Evolutionary conservation across 2,113 vertebrate genomes (phyloP), one percentile per base, ranked within the genome.

Genomic region (Himantopus leucocephalus): DNA sequence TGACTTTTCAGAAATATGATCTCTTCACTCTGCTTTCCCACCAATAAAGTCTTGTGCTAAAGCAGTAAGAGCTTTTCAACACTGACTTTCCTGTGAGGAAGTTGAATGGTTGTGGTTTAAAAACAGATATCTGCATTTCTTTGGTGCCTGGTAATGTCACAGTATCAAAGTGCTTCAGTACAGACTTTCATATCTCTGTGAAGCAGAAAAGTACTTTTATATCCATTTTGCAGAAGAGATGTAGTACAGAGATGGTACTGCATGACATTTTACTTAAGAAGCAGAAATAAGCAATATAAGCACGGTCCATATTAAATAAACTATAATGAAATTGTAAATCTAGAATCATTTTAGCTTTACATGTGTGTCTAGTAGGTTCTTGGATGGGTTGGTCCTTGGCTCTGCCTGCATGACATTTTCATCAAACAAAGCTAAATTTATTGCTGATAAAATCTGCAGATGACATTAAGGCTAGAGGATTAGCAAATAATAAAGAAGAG

Each of bases 261-360:
- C 41, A 12, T 84, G 90, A 90, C 81, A 92, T 88, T 94, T 95
- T 78, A 94, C 88, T 95, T 82, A 45, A 88, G 85, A 85, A 80
- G 60, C 29, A 90, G 70, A 84, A 91, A 87, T 77, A 93, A 90
- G 70, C 81, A 90, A 87, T 77, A 93, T 74, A 93, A 63, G 41
- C 56, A 47, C 39, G 43, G 37, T 63, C 52, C 58, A 14, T 68
- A 75, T 75, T 88, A 90, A 95, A 74, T 12, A 78, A 93, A 63
- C 6, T 67, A 15, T 39, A 94, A 90, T 48, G 16, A 74, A 91
- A 89, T 6, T 55, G 37, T 82, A 81, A 88, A 72, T 82, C 32
- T 56, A 52, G 66, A 67, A 79, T 85, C 2, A 10, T 26, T 64
- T 52, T 37, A 53, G 39, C 32, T 76, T 32, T 85, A 34, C 14